phyloP scores from a whole-genome alignment of 2,888 invertebrate species.

The Scaptomyza polygonia region DNA sequence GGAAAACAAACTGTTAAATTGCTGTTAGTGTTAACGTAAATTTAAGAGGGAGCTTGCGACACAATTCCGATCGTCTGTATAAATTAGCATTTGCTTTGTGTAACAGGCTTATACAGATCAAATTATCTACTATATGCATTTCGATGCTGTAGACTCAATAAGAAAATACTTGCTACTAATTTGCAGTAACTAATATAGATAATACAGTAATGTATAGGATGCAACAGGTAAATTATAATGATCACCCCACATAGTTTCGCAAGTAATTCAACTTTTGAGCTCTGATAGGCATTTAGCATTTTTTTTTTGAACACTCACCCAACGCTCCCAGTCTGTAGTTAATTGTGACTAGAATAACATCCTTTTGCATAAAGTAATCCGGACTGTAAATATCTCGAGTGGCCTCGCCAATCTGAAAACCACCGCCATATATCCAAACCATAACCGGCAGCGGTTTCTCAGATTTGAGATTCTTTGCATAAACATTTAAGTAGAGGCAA shows the following conservation, averaged over 20 bases:
- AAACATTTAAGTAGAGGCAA: slow-evolving; percentile 85
- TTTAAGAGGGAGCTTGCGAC: neutral
- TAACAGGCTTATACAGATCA: neutral
- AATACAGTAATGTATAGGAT: neutral
- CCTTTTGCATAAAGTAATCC: slow-evolving; percentile 84
- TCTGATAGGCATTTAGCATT: neutral
- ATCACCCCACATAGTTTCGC: neutral
- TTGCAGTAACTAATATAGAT: no score
- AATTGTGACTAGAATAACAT: slow-evolving; percentile 84
- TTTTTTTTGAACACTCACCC: slow-evolving; percentile 56
- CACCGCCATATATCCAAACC: slow-evolving; percentile 85
- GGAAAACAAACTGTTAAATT: neutral
- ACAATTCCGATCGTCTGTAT: neutral
- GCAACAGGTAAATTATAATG: neutral
- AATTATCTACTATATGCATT: neutral
- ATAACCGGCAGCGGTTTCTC: slow-evolving; percentile 80
- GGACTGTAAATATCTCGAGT: slow-evolving; percentile 81
- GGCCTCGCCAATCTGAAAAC: slow-evolving; percentile 83
- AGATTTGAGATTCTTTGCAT: slow-evolving; percentile 71
- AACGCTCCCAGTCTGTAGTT: slow-evolving; percentile 85
- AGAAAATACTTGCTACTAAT: neutral
- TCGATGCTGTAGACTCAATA: neutral
- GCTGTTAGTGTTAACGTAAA: neutral
- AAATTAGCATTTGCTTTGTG: neutral
- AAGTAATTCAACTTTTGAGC: neutral